Evolutionary conservation across 2,888 invertebrate genomes (phyloP).

Genomic region (Pachymerium ferrugineum): DNA sequence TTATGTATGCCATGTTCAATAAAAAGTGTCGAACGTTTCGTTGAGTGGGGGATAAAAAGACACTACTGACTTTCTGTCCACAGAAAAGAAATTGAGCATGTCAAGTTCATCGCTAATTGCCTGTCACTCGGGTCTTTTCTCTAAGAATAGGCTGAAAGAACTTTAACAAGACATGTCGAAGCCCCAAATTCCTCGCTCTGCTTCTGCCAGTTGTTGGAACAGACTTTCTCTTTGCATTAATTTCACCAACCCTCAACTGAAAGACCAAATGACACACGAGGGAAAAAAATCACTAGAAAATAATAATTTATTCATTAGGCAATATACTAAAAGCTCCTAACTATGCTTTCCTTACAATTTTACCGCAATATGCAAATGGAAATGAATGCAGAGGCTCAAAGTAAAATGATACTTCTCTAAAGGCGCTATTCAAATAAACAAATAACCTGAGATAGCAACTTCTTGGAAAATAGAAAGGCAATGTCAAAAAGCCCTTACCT

Average conservation of each 20-base stretch:
- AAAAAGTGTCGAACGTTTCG: not conserved
- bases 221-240: too few species aligned
- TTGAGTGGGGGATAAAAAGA: constrained; percentile 2
- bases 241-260: not conserved
- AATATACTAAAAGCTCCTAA: too few species aligned
- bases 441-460: not conserved
- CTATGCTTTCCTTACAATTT: too few species aligned
- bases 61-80: not conserved
- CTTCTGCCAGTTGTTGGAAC: too few species aligned
- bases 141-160: not conserved
- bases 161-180: constrained; percentile 21
- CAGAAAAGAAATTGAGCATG: constrained; percentile 16
- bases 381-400: too few species aligned
- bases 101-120: constrained; percentile 19
- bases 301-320: not conserved
- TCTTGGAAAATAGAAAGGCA: not conserved
- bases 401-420: too few species aligned
- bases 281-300: not conserved
- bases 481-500: constrained; percentile 36
- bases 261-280: not conserved
- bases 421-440: constrained; percentile 18
- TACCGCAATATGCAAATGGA: too few species aligned
- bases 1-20: too few species aligned
- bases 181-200: not conserved
- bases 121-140: constrained; percentile 19